Percentiles rank a stretch among this genome's conserved stretches.
Evolutionary conservation across 2,888 invertebrate species (phyloP).

Genomic region (Dinocampus coccinellae): DNA sequence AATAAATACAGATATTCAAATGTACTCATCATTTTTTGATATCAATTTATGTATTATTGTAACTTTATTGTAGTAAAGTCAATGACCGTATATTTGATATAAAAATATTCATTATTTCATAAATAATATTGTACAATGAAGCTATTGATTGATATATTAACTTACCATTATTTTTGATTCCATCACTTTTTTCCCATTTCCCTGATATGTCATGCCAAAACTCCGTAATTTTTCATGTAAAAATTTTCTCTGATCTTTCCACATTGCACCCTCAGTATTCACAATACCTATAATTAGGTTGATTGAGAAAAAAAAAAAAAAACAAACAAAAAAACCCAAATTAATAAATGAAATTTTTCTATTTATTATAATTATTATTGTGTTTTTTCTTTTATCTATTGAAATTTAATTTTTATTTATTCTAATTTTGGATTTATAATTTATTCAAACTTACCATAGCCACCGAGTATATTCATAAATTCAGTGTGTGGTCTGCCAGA

Average conservation of each 20-base stretch:
- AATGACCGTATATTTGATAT: neutral
- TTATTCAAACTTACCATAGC: slow-evolving; percentile 82
- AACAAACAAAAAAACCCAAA: too few relatives aligned
- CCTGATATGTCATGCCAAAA: slow-evolving; percentile 90
- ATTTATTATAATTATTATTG: too few relatives aligned
- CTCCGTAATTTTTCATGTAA: slow-evolving; percentile 86
- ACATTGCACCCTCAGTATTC: slow-evolving; percentile 88
- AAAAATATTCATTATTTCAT: neutral
- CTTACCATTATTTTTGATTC: slow-evolving; percentile 87
- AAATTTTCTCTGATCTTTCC: slow-evolving; percentile 92
- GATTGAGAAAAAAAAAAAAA: neutral
- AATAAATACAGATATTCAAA: neutral
- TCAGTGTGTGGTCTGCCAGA: slow-evolving; percentile 90
- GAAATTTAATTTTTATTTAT: too few relatives aligned
- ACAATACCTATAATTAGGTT: slow-evolving; percentile 80
- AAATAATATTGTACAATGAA: too few relatives aligned
- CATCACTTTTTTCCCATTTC: slow-evolving; percentile 84
- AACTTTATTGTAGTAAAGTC: neutral
- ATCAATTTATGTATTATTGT: neutral
- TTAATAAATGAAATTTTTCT: too few relatives aligned
- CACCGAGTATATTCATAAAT: slow-evolving; percentile 87
- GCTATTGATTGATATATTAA: slow-evolving; percentile 53
- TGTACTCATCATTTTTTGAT: neutral
- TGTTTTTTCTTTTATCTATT: too few relatives aligned
- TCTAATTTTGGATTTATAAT: too few relatives aligned